phyloP scores from a whole-genome alignment of 2,113 vertebrate species.

The Papio anubis region DNA sequence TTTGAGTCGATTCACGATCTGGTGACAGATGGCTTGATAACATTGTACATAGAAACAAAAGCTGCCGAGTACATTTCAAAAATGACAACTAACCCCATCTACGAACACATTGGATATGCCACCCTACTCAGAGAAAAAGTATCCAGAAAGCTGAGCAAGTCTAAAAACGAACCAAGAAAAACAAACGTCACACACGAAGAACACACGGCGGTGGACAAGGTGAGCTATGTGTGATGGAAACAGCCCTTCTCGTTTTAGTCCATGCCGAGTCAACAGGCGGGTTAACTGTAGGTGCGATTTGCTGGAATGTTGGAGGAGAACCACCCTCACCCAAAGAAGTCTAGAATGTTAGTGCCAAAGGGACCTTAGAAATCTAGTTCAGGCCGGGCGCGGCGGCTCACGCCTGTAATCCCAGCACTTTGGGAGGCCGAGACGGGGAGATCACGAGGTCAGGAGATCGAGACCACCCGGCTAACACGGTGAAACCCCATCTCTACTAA shows the following conservation, averaged over 20 bases:
- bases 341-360: neutral
- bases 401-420: too few relatives aligned
- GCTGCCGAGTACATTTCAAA: slow-evolving; percentile 98
- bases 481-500: too few relatives aligned
- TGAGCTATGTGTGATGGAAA: slow-evolving; percentile 68
- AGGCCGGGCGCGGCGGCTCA: too few relatives aligned
- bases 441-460: too few relatives aligned
- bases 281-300: neutral
- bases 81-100: slow-evolving; percentile 99
- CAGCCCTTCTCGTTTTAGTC: accelerated
- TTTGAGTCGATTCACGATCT: slow-evolving; percentile 98
- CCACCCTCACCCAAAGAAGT: neutral
- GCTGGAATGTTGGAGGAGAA: neutral
- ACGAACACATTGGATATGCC: slow-evolving; percentile 95
- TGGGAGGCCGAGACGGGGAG: too few relatives aligned
- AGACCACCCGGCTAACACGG: too few relatives aligned
- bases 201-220: slow-evolving; percentile 87
- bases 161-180: slow-evolving; percentile 90
- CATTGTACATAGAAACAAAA: slow-evolving; percentile 97
- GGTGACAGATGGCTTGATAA: slow-evolving; percentile 98
- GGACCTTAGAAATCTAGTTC: neutral
- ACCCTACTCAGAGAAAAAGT: slow-evolving; percentile 95
- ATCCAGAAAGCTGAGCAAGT: slow-evolving; percentile 90
- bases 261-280: accelerated
- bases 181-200: slow-evolving; percentile 91